Percentiles rank a stretch among this genome's conserved stretches.
Conservation (phyloP, 1,140 invertebrate species). For the Babylonia areolata region DNA sequence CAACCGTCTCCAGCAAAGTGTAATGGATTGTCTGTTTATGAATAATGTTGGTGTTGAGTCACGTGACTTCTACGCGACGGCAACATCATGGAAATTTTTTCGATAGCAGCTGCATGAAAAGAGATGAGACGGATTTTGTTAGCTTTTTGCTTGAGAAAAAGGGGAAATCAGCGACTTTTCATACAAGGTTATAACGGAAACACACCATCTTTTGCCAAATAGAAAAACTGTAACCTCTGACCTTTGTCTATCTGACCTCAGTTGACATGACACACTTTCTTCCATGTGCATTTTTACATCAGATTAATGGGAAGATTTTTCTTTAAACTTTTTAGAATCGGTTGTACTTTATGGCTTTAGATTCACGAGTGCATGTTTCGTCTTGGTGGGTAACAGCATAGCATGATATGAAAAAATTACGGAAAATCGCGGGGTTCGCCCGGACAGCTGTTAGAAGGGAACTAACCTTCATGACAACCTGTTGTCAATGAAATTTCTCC, state of each 20-base stretch:
- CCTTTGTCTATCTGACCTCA: conserved; percentile 4
- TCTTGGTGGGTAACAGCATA: not conserved
- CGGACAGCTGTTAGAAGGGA: not conserved
- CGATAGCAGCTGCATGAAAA: not conserved
- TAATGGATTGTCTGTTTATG: conserved; percentile 21
- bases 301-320: not conserved
- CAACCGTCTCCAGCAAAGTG: conserved; percentile 9
- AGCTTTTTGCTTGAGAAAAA: not conserved
- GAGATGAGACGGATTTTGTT: too few relatives aligned
- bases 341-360: not conserved
- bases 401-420: not conserved
- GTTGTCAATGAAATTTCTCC: not conserved
- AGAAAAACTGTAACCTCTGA: not conserved
- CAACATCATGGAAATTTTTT: conserved; percentile 18
- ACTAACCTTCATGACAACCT: not conserved
- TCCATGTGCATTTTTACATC: not conserved
- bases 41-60: conserved; percentile 27
- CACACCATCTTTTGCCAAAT: not conserved
- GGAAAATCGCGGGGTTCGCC: not conserved
- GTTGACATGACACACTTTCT: conserved; percentile 21
- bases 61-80: conserved; percentile 28
- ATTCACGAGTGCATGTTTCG: not conserved
- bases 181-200: not conserved
- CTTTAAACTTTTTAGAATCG: too few relatives aligned
- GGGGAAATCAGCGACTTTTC: not conserved